These are phyloP conservation scores for Lithodes maja DNA, from an alignment of 2,888 invertebrate species.

Conservation along the genomic window DNA sequence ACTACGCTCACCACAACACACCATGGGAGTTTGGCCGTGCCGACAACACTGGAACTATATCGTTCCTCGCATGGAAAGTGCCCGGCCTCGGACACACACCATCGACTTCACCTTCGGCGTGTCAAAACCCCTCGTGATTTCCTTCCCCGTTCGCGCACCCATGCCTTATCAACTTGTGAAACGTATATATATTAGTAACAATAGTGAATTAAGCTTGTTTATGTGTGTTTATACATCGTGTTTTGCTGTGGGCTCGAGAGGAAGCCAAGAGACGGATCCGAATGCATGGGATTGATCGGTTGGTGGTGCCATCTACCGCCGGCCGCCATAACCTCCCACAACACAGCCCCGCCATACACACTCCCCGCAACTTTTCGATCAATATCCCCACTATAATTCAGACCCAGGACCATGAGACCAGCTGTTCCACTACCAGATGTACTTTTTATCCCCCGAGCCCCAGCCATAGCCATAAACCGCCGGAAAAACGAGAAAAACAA, in stretches of 20 bases:
- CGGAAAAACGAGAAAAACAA: not conserved
- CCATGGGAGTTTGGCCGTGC: slow-evolving; percentile 61
- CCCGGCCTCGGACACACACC: slow-evolving; percentile 35
- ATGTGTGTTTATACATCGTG: not conserved
- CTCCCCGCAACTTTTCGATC: slow-evolving; percentile 58
- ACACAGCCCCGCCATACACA: slow-evolving; percentile 53
- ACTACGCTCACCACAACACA: slow-evolving; percentile 56
- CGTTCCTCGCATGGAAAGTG: slow-evolving; percentile 64
- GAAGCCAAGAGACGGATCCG: slow-evolving; percentile 29
- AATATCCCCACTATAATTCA: slow-evolving; percentile 50
- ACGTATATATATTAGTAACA: too few species aligned
- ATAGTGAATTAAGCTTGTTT: too few species aligned
- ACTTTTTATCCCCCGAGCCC: not conserved
- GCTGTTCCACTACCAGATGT: slow-evolving; percentile 1
- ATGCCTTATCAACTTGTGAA: not conserved
- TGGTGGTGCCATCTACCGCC: slow-evolving; percentile 61
- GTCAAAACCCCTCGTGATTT: not conserved
- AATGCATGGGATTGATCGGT: slow-evolving; percentile 60
- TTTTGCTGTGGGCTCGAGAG: not conserved
- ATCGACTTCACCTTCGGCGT: not conserved
- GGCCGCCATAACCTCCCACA: slow-evolving; percentile 51
- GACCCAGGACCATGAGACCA: slow-evolving; percentile 20
- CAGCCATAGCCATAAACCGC: not conserved
- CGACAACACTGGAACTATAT: slow-evolving; percentile 62
- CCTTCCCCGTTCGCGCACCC: not conserved